Evolutionary conservation across 2,888 invertebrate species (phyloP), one percentile per base, ranked within the genome.

Genomic region (Tipula unca): DNA sequence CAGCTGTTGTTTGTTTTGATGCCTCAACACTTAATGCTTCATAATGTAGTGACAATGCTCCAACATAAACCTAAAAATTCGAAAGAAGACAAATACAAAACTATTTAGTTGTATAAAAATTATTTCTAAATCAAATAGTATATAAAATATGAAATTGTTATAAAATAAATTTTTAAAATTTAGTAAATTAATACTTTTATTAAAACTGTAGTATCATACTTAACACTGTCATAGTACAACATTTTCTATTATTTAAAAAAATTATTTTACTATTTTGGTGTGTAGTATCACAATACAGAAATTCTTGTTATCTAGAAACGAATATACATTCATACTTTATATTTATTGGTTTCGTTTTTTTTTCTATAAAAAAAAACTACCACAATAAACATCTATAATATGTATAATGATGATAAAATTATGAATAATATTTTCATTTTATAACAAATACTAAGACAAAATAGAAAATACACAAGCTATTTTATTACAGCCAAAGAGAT

Each of bases 11-110:
- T 90, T 96, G 96, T 90, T 97, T 97, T 88, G 96, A 96, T 86
- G 97, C 96, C 91, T 97, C 97, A 88, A 98, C 96, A 86, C 96
- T 96, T 87, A 97, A 93, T 87, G 96, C 96, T 92, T 97, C 97
- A 92, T 96, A 97, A 91, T 96, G 95, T 88, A 95, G 94, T 88
- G 96, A 96, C 89, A 97, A 92, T 88, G 96, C 95, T 88, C 96
- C 97, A 90, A 97, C 97, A 92, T 96, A 96, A 91, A 97, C 97
- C 94, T 97, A 93, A 2, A 89, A 88, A 69, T 69, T 10, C 86
- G 10, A 86, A 32, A 32, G 32, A 32, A 32, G 3, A 36, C 3
- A 86, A 85, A 39, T 54, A 83, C n/a, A n/a, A 83, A 36, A 36
- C 20, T 39, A 42, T 84, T 36, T 85, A 85, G 20, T 85, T 1